Percentiles rank a stretch among this genome's conserved stretches.
These are phyloP conservation scores for Colletes gigas DNA, from an alignment of 1,140 invertebrate genomes.

Conservation along the genomic window DNA sequence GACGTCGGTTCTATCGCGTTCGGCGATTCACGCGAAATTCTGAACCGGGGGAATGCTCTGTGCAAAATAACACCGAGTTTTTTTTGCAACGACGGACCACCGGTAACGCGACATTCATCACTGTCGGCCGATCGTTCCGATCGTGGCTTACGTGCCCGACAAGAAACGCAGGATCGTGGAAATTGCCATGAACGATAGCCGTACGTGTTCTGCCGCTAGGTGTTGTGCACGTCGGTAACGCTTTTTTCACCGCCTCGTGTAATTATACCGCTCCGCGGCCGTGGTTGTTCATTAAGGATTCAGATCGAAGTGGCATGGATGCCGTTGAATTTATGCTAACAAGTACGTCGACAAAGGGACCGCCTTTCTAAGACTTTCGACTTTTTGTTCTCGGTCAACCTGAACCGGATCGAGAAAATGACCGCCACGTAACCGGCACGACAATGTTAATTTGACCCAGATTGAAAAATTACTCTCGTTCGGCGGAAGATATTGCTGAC, in stretches of 20 bases:
- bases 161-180: slow-evolving; percentile 56
- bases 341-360: neutral
- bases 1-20: neutral
- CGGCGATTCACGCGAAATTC: slow-evolving; percentile 4
- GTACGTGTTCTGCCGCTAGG: neutral
- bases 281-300: slow-evolving; percentile 18
- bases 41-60: slow-evolving; percentile 5
- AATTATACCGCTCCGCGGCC: slow-evolving; percentile 2
- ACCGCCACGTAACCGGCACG: neutral
- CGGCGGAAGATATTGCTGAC: neutral
- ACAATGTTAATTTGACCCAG: slow-evolving; percentile 11
- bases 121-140: slow-evolving; percentile 55
- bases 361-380: neutral
- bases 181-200: slow-evolving; percentile 38
- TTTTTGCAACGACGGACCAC: slow-evolving; percentile 29
- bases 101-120: slow-evolving; percentile 47
- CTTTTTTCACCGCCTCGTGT: neutral
- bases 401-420: neutral
- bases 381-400: neutral
- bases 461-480: neutral
- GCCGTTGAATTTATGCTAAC: slow-evolving; percentile 1
- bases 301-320: neutral
- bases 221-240: neutral
- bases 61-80: slow-evolving; percentile 28
- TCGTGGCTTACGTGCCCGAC: slow-evolving; percentile 51